A percentile compares a stretch with the other conserved stretches of the same genome.
phyloP scores from a whole-genome alignment of 1,140 invertebrate genomes.

The Brachionus calyciflorus region DNA sequence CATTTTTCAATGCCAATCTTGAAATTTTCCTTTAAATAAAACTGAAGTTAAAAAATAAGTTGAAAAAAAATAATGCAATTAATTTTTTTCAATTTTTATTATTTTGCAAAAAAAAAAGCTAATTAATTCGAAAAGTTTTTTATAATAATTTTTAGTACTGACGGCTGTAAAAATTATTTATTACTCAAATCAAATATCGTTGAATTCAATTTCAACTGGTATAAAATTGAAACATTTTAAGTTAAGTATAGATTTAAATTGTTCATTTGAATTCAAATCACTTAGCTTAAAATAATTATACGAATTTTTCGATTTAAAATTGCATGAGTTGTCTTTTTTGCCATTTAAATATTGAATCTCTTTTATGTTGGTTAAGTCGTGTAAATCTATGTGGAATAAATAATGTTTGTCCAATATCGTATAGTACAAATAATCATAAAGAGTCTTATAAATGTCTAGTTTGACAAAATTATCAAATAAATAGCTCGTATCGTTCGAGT shows the following conservation, averaged over 20 bases:
- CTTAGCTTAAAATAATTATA: neutral
- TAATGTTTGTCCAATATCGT: constrained; percentile 12
- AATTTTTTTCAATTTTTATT: too few species aligned
- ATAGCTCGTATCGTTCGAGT: neutral
- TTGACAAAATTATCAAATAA: constrained; percentile 21
- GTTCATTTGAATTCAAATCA: constrained; percentile 10
- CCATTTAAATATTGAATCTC: neutral
- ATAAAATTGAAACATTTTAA: constrained; percentile 17
- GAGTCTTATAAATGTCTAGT: constrained; percentile 40
- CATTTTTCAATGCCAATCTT: too few species aligned
- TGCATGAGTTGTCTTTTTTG: neutral
- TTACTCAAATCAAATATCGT: neutral
- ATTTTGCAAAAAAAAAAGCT: too few species aligned
- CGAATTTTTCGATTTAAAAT: neutral
- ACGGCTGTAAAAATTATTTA: too few species aligned
- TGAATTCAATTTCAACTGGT: constrained; percentile 8
- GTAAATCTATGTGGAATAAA: constrained; percentile 16
- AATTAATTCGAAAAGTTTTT: too few species aligned
- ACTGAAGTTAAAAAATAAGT: too few species aligned
- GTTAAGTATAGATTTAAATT: constrained; percentile 32
- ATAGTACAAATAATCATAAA: constrained; percentile 22
- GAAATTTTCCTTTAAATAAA: too few species aligned
- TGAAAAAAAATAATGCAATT: too few species aligned
- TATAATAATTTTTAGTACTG: too few species aligned
- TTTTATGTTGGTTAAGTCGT: neutral